These are phyloP conservation scores for Hiodon tergisus DNA, from an alignment of 2,113 vertebrate species.

Conservation along the genomic window DNA sequence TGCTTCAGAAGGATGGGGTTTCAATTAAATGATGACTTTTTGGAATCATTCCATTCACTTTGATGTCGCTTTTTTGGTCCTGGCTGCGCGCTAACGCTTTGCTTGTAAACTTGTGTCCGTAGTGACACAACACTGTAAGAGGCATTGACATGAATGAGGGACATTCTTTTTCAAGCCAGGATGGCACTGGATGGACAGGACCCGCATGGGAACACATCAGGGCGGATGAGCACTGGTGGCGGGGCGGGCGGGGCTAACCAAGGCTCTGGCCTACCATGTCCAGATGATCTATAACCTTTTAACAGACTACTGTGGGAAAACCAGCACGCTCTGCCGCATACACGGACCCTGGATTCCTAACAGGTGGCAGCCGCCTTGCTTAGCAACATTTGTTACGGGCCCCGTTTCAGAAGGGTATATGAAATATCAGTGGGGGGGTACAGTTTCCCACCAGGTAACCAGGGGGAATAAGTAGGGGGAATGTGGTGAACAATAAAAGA, in stretches of 20 bases:
- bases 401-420: conserved; percentile 52
- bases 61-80: too few relatives aligned
- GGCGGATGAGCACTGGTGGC: background rate
- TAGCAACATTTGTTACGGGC: conserved; percentile 76
- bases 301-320: conserved; percentile 83
- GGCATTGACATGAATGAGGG: too few relatives aligned
- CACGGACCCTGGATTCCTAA: conserved; percentile 68
- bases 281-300: conserved; percentile 82
- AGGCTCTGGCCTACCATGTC: conserved; percentile 24
- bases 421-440: conserved; percentile 71
- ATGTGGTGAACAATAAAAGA: conserved; percentile 59
- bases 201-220: background rate
- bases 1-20: too few relatives aligned
- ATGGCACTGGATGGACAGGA: background rate
- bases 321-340: conserved; percentile 62
- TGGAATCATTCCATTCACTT: too few relatives aligned
- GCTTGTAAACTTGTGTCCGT: too few relatives aligned
- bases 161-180: too few relatives aligned
- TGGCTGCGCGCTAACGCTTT: too few relatives aligned
- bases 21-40: too few relatives aligned
- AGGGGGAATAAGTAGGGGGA: conserved; percentile 57
- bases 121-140: too few relatives aligned
- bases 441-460: conserved; percentile 72
- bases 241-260: conserved; percentile 4
- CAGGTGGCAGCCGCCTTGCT: conserved; percentile 71